A percentile compares a stretch with the other conserved stretches of the same genome.
Evolutionary conservation across 2,888 invertebrate species (phyloP).

Genomic region (Spisula subtruncata): DNA sequence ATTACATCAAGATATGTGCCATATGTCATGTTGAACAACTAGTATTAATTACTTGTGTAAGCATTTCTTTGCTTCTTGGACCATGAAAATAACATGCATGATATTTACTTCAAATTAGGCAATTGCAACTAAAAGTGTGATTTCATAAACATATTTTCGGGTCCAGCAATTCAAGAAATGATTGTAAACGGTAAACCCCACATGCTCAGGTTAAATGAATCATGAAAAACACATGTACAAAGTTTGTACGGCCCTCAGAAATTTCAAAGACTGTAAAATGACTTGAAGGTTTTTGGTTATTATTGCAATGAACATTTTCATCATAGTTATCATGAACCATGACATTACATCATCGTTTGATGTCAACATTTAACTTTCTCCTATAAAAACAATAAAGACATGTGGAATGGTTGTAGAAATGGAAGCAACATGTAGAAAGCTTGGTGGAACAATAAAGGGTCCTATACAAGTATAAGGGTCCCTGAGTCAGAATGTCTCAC

Average conservation of each 20-base stretch:
- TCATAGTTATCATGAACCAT: constrained; percentile 38
- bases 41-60: not conserved
- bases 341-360: constrained; percentile 27
- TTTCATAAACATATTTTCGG: not conserved
- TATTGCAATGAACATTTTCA: constrained; percentile 31
- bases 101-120: not conserved
- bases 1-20: not conserved
- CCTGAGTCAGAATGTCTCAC: not conserved
- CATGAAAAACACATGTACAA: not conserved
- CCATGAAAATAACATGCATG: not conserved
- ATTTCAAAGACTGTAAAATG: constrained; percentile 14
- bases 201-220: not conserved
- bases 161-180: not conserved
- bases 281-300: constrained; percentile 1
- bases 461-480: not conserved
- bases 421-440: not conserved
- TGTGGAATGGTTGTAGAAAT: not conserved
- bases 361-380: constrained; percentile 1
- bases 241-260: not conserved
- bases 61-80: not conserved
- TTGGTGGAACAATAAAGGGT: not conserved
- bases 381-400: constrained; percentile 7
- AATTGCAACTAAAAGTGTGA: not conserved
- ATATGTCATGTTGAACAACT: not conserved
- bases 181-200: not conserved